Conservation (phyloP, 2,113 vertebrate species). For the Corynorhinus townsendii region DNA sequence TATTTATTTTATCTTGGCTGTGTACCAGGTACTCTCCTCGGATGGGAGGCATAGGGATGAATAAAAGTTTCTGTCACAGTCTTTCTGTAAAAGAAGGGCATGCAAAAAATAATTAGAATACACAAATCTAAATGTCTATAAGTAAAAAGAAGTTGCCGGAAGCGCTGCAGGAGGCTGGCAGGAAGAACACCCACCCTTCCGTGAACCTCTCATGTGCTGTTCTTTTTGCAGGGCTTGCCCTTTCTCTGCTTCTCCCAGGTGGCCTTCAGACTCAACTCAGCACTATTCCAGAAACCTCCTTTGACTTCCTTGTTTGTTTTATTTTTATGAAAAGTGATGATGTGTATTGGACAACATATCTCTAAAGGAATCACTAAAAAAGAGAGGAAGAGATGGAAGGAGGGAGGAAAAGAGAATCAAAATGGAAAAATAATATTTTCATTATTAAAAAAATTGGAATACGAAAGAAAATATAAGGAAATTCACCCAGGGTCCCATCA, state of each 20-base stretch:
- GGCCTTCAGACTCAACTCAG: neutral
- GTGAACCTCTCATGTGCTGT: accelerated
- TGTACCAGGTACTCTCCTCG: neutral
- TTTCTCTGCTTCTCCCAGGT: neutral
- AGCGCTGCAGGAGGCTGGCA: neutral
- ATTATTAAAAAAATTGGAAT: neutral
- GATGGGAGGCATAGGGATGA: neutral
- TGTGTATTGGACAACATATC: neutral
- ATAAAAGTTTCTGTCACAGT: neutral
- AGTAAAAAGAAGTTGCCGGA: neutral
- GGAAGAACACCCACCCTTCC: accelerated
- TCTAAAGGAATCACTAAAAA: neutral
- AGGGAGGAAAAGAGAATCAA: neutral
- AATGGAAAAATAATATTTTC: neutral
- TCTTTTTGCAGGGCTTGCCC: no score
- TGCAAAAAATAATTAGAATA: neutral
- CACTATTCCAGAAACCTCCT: neutral
- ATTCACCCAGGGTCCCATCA: neutral
- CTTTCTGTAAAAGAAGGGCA: neutral
- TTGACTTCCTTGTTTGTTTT: neutral
- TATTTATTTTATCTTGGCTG: neutral
- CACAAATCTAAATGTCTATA: neutral
- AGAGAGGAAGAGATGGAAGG: neutral
- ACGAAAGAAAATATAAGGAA: neutral
- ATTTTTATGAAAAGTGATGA: neutral